A percentile compares a stretch with the other conserved stretches of the same genome.
phyloP scores from a whole-genome alignment of 2,888 invertebrate species.

The Smittia sp. region DNA sequence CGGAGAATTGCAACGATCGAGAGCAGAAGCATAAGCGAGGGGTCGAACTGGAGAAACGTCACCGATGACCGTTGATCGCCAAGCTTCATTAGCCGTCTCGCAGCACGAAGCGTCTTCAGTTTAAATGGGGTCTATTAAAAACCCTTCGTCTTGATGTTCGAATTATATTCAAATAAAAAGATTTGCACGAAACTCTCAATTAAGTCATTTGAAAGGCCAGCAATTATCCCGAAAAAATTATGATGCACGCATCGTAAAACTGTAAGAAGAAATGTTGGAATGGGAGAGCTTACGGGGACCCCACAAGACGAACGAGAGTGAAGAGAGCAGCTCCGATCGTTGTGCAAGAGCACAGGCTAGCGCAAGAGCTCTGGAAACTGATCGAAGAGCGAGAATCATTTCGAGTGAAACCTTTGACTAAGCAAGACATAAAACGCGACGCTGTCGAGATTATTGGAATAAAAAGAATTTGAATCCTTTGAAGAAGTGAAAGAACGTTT shows the following conservation, averaged over 20 bases:
- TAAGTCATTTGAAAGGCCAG: conserved; percentile 4
- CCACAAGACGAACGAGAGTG: not conserved
- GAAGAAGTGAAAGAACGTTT: not conserved
- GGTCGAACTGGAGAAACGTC: too few relatives aligned
- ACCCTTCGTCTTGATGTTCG: too few relatives aligned
- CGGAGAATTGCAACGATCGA: too few relatives aligned
- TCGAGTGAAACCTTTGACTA: not conserved
- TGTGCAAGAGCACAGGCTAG: not conserved
- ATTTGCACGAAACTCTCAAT: not conserved
- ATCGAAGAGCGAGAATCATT: not conserved
- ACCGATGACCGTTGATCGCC: too few relatives aligned
- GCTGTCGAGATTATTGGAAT: not conserved
- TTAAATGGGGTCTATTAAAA: too few relatives aligned
- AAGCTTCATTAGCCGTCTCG: too few relatives aligned
- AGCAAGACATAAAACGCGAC: not conserved
- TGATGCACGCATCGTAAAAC: conserved; percentile 8
- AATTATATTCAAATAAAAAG: too few relatives aligned
- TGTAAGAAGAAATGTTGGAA: not conserved
- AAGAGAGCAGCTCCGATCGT: not conserved
- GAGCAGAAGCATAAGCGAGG: too few relatives aligned
- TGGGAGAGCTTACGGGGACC: not conserved
- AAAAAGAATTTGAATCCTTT: not conserved
- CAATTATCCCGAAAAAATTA: not conserved
- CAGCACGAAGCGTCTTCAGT: too few relatives aligned
- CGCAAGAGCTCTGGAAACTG: not conserved